A percentile compares a stretch with the other conserved stretches of the same genome.
Conservation (phyloP, 1,140 invertebrate species). For the Bombus polaris region DNA sequence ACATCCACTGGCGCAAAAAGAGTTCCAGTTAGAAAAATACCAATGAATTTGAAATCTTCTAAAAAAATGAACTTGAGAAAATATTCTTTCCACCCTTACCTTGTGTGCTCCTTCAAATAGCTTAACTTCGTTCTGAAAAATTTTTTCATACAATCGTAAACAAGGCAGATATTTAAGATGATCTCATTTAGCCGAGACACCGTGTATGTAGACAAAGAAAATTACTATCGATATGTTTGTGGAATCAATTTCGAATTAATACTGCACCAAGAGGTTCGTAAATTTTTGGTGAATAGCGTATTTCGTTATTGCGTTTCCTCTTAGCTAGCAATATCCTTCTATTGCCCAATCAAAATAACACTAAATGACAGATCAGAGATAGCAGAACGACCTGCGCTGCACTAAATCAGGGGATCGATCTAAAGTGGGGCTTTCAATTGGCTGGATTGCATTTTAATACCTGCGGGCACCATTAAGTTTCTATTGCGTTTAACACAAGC, state of each 20-base stretch:
- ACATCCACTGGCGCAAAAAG: no score
- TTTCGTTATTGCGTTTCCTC: background rate
- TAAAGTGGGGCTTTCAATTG: conserved; percentile 31
- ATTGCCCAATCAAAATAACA: background rate
- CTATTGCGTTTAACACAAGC: conserved; percentile 29
- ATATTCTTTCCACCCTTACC: no score
- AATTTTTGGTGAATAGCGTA: no score
- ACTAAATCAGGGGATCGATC: conserved; percentile 25
- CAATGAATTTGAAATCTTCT: no score
- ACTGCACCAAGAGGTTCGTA: background rate
- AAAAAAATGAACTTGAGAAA: no score
- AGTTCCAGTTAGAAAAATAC: no score
- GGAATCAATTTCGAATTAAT: background rate
- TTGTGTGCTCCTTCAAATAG: no score
- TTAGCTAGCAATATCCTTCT: no score
- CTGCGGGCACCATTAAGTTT: conserved; percentile 36
- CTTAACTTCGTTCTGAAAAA: no score
- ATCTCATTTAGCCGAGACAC: no score
- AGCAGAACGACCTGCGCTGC: background rate
- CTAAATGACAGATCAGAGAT: background rate
- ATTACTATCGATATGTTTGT: background rate
- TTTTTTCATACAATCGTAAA: no score
- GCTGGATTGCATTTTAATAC: conserved; percentile 41
- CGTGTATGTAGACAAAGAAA: background rate
- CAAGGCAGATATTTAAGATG: no score